phyloP scores from a whole-genome alignment of 1,140 invertebrate genomes.

The Penaeus chinensis region DNA sequence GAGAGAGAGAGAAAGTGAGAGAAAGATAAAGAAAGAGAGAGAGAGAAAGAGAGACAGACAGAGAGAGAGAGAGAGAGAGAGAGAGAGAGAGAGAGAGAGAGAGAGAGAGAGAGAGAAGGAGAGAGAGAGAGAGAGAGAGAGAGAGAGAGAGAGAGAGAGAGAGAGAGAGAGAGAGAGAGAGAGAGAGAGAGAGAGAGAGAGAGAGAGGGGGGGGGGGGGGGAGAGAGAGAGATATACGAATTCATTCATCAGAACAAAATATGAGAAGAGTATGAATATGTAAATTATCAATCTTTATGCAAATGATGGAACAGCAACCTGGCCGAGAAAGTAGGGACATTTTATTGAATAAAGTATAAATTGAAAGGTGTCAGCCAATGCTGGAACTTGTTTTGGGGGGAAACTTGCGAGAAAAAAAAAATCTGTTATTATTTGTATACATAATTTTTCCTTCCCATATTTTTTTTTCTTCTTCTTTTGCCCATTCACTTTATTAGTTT shows the following conservation, averaged over 20 bases:
- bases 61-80: background rate
- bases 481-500: background rate
- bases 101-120: constrained; percentile 37
- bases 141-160: constrained; percentile 23
- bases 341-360: too few relatives aligned
- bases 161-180: background rate
- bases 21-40: background rate
- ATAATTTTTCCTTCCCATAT: background rate
- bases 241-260: constrained; percentile 35
- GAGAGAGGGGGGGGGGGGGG: background rate
- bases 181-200: background rate
- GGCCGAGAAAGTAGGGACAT: too few relatives aligned
- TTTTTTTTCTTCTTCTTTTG: background rate
- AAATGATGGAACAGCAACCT: constrained; percentile 18
- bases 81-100: constrained; percentile 31
- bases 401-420: background rate
- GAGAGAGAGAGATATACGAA: constrained; percentile 31
- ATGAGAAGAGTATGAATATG: constrained; percentile 58
- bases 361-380: too few relatives aligned
- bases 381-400: too few relatives aligned
- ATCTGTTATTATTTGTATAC: background rate
- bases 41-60: background rate
- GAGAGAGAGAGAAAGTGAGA: background rate
- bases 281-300: constrained; percentile 59
- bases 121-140: background rate